A percentile compares a stretch with the other conserved stretches of the same genome.
These are phyloP conservation scores for Holothuria leucospilota DNA, from an alignment of 53 echinoderm and acorn worm genomes.

Conservation along the genomic window DNA sequence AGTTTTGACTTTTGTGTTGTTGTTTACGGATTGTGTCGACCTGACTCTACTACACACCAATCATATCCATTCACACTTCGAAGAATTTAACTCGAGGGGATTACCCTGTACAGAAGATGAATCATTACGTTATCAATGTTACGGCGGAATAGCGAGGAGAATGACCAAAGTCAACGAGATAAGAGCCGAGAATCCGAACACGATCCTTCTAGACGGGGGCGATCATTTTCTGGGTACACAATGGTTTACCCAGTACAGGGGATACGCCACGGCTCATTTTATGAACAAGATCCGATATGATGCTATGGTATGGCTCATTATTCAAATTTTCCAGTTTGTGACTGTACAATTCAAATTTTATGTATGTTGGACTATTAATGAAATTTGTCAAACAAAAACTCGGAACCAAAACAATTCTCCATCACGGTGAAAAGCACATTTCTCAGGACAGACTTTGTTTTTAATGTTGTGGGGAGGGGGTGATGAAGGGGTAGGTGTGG, in stretches of 20 bases:
- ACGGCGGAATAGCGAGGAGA: not conserved
- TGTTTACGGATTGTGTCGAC: not conserved
- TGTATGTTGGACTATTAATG: no score
- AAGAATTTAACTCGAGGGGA: not conserved
- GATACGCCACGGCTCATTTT: constrained; percentile 32
- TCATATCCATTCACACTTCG: not conserved
- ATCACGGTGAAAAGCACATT: no score
- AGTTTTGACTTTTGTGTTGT: no score
- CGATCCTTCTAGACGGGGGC: constrained; percentile 31
- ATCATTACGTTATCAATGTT: not conserved
- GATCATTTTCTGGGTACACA: constrained; percentile 35
- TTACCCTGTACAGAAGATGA: not conserved
- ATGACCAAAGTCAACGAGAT: constrained; percentile 19
- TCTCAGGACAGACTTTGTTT: no score
- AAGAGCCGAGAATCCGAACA: constrained; percentile 23
- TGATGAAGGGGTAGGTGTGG: no score
- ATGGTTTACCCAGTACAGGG: constrained; percentile 28
- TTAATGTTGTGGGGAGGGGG: no score
- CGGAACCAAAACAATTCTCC: no score
- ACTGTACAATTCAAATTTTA: no score
- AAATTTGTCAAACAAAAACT: no score
- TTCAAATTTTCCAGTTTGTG: not conserved
- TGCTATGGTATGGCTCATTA: constrained; percentile 6
- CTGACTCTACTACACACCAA: constrained; percentile 1
- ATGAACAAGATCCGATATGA: constrained; percentile 48